Conservation (phyloP, 1,140 invertebrate genomes). For the Trichonephila inaurata region DNA sequence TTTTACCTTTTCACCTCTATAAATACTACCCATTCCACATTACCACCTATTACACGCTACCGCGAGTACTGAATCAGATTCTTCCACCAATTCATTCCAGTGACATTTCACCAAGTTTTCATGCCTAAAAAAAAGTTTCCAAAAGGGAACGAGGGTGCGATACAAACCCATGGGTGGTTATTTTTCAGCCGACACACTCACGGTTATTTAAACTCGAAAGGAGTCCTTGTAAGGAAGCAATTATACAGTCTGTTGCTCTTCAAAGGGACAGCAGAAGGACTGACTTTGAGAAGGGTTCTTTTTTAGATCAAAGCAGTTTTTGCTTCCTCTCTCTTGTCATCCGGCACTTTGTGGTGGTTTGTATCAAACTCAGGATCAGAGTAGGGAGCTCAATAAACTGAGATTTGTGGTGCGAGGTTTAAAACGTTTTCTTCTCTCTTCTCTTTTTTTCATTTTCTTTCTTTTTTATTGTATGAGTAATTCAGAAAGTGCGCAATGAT, state of each 20-base stretch:
- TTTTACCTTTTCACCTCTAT: conserved; percentile 19
- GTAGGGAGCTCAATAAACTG: background rate
- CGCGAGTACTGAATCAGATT: background rate
- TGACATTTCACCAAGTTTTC: background rate
- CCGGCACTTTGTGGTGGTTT: conserved; percentile 32
- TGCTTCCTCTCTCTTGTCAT: conserved; percentile 39
- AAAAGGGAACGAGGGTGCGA: conserved; percentile 2
- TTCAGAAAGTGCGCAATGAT: background rate
- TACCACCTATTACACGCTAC: conserved; percentile 20
- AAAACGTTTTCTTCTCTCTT: background rate
- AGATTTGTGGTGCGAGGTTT: conserved; percentile 5
- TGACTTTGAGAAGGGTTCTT: conserved; percentile 35
- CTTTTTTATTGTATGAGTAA: background rate
- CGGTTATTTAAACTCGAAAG: conserved; percentile 69
- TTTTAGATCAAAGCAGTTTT: background rate
- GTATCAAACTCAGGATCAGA: background rate
- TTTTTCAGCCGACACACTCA: conserved; percentile 45
- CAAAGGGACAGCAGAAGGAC: conserved; percentile 64
- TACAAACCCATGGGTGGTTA: conserved; percentile 2
- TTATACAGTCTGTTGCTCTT: conserved; percentile 63
- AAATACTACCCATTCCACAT: background rate
- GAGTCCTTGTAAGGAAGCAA: conserved; percentile 66
- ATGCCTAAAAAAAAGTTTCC: background rate
- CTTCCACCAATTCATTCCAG: background rate
- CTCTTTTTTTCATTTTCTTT: background rate